A percentile compares a stretch with the other conserved stretches of the same genome.
phyloP scores from a whole-genome alignment of 1,140 invertebrate species.

The Tetragnatha versicolor region DNA sequence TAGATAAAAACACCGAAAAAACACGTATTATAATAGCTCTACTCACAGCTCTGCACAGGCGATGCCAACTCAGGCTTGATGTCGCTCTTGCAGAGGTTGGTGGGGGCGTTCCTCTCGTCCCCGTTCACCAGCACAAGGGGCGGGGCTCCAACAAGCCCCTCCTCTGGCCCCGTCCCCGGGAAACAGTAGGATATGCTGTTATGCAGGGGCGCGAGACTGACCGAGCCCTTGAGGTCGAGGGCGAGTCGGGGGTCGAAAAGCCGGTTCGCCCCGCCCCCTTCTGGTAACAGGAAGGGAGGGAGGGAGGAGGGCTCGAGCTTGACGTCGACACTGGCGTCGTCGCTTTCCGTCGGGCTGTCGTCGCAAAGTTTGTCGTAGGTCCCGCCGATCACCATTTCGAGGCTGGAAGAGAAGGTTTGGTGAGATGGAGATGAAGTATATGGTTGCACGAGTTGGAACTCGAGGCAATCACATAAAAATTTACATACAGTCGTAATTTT shows the following conservation, averaged over 20 bases:
- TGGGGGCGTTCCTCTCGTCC: background rate
- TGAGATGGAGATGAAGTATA: too few relatives aligned
- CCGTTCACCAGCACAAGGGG: slow-evolving; percentile 6
- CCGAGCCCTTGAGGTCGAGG: slow-evolving; percentile 22
- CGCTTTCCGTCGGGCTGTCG: slow-evolving; percentile 26
- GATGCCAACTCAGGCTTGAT: slow-evolving; percentile 30
- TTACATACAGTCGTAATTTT: too few relatives aligned
- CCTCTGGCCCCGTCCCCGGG: background rate
- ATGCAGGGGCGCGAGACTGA: slow-evolving; percentile 40
- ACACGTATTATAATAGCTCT: background rate
- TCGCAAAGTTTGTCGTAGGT: background rate
- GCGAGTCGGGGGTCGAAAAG: slow-evolving; percentile 15
- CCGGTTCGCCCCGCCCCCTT: background rate
- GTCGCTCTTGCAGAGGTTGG: slow-evolving; percentile 11
- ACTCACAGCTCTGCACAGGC: slow-evolving; percentile 45
- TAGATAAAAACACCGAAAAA: too few relatives aligned
- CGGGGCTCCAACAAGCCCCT: background rate
- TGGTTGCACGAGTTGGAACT: background rate
- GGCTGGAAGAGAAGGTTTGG: background rate
- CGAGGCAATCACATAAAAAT: too few relatives aligned
- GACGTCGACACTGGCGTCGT: background rate
- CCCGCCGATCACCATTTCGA: slow-evolving; percentile 1
- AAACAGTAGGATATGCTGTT: slow-evolving; percentile 49
- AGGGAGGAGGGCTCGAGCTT: background rate
- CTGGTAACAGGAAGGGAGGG: background rate